These are phyloP conservation scores for Glaucomys volans DNA, from an alignment of 2,113 vertebrate species.

Conservation along the genomic window DNA sequence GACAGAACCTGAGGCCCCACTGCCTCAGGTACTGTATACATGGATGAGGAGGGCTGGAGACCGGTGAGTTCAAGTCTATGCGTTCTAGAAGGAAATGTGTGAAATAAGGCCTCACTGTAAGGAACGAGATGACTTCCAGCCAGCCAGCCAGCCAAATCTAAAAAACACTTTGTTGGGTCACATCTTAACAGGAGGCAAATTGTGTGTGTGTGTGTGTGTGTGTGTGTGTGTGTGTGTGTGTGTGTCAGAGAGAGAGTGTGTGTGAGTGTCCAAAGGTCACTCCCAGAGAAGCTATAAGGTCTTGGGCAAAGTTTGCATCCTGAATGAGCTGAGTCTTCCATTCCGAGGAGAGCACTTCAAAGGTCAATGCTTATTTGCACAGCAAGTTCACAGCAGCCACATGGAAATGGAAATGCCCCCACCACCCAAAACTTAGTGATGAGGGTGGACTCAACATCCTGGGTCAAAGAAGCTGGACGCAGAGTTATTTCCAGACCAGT, in stretches of 20 bases:
- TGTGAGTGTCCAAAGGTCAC: neutral
- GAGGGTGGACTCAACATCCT: neutral
- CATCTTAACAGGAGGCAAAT: neutral
- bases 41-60: neutral
- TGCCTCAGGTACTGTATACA: neutral
- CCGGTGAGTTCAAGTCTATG: neutral
- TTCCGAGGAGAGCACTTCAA: neutral
- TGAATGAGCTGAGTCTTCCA: neutral
- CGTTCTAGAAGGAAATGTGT: constrained; percentile 4
- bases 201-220: too few relatives aligned
- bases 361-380: neutral
- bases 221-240: too few relatives aligned
- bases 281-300: neutral
- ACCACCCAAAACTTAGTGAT: neutral
- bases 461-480: neutral
- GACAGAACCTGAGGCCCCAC: neutral
- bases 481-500: neutral
- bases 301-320: constrained; percentile 23
- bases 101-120: neutral
- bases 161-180: neutral
- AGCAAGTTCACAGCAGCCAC: neutral
- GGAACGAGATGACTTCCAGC: neutral
- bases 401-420: neutral
- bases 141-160: neutral
- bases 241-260: too few relatives aligned